Percentiles rank a stretch among this genome's conserved stretches.
phyloP scores from a whole-genome alignment of 2,888 invertebrate species.

The Cylloceria caligata region DNA sequence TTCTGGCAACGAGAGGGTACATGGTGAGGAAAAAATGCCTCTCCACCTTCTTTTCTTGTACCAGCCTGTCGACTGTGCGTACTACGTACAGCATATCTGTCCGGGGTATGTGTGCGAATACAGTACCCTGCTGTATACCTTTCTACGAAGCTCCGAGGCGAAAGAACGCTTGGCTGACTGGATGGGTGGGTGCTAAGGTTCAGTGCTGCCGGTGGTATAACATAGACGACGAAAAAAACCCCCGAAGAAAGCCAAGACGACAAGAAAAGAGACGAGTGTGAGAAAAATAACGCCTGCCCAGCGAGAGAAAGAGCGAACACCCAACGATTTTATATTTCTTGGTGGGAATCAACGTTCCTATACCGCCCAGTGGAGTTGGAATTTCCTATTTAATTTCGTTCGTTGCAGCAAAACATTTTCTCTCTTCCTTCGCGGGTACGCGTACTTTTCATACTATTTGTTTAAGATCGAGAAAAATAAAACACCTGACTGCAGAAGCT shows the following conservation, averaged over 20 bases:
- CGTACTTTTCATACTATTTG: constrained; percentile 55
- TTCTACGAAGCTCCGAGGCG: constrained; percentile 27
- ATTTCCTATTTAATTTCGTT: constrained; percentile 64
- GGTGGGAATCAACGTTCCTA: constrained; percentile 16
- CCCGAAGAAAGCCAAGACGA: constrained; percentile 46
- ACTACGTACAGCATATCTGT: constrained; percentile 18
- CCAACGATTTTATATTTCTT: constrained; percentile 49
- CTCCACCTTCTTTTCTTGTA: constrained; percentile 23
- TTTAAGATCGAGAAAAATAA: constrained; percentile 22
- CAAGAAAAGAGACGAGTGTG: constrained; percentile 33
- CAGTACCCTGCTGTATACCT: constrained; percentile 6
- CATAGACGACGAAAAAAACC: constrained; percentile 43
- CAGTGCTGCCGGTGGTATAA: constrained; percentile 25
- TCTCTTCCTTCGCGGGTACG: constrained; percentile 7
- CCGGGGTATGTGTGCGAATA: constrained; percentile 11
- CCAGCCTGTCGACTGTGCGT: constrained; percentile 16
- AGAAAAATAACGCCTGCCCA: constrained; percentile 63
- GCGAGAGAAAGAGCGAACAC: constrained; percentile 13
- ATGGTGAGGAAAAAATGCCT: constrained; percentile 29
- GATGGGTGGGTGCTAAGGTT: constrained; percentile 29
- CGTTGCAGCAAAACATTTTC: constrained; percentile 43
- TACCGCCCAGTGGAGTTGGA: constrained; percentile 29
- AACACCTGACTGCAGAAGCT: not conserved
- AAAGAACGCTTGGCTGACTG: constrained; percentile 46
- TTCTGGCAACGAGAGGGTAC: constrained; percentile 47